Evolutionary conservation across 2,888 invertebrate species (phyloP).

Genomic region (Lasius platythorax): DNA sequence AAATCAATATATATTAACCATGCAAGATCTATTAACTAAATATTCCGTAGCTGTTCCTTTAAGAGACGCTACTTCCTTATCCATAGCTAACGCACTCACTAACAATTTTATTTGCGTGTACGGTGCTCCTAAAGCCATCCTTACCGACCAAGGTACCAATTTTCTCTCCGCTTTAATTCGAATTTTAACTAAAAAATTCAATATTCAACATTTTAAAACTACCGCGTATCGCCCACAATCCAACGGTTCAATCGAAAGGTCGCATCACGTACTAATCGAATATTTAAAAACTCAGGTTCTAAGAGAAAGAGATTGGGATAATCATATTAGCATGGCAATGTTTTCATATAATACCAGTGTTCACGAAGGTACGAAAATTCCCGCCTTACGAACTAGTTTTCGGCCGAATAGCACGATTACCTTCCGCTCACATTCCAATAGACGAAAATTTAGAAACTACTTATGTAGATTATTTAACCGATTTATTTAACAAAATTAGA

Average conservation of each 20-base stretch:
- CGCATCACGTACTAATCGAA: conserved; percentile 6
- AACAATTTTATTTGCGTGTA: background rate
- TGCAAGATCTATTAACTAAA: background rate
- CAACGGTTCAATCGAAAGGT: background rate
- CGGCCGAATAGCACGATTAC: no score
- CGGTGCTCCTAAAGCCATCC: background rate
- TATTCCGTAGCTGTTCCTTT: background rate
- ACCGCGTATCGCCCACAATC: background rate
- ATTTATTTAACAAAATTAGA: no score
- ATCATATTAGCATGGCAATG: background rate
- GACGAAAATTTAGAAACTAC: no score
- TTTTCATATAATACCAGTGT: background rate
- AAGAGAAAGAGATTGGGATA: background rate
- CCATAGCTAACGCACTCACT: background rate
- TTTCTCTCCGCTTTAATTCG: background rate
- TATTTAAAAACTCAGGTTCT: background rate
- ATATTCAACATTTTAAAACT: background rate
- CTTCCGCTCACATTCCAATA: no score
- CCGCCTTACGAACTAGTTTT: no score
- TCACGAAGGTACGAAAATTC: background rate
- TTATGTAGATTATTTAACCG: no score
- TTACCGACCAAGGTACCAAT: background rate
- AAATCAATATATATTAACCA: background rate
- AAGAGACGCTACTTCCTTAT: background rate
- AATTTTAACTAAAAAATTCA: background rate